Base-by-base conservation (phyloP, 2,888 invertebrate species). In the Helicoverpa assulta region DNA sequence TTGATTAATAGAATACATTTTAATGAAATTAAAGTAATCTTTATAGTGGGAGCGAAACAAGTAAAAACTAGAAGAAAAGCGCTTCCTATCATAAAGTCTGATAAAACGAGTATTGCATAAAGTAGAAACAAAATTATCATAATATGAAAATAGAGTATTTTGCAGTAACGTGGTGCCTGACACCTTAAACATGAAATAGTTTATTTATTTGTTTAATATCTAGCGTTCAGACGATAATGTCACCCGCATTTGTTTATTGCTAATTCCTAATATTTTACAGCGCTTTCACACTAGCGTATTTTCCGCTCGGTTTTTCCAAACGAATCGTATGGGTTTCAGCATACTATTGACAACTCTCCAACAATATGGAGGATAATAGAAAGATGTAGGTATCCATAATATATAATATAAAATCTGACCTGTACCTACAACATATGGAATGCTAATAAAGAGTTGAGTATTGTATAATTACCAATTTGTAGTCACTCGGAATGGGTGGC, bases 81-180 rank as follows among this genome's bases (percentile, higher is more conserved):
- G 10, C 52, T 78, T 76, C 76, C 76, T 57, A 21, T 37, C 12
- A 14, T 76, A 78, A 78, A 76, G 68, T 10, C 51, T 26, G 60
- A 74, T 64, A 57, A 57, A 68, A 61, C 61, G 47, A 47, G 74
- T 62, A 57, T 54, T 51, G 29, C 75, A 74, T 76, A 79, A 76
- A 76, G 57, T 76, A 51, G 29, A 52, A 79, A 78, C 75, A 29
- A 74, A 70, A 77, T 79, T 79, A 77, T 79, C 76, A 74, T 74
- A 21, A 21, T 21, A 76, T 69, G 79, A 61, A 78, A 78, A 68
- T 73, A 19, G 64, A 52, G 58, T 74, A 59, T 64, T 43, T 52
- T 53, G 57, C 58, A 54, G 58, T 56, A 33, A 18, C 37, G 50
- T 43, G 64, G 74, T 79, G 79, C 69, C 65, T 56, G 62, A 10